phyloP scores from a whole-genome alignment of 2,888 invertebrate species.

The Ramazzottius varieornatus region DNA sequence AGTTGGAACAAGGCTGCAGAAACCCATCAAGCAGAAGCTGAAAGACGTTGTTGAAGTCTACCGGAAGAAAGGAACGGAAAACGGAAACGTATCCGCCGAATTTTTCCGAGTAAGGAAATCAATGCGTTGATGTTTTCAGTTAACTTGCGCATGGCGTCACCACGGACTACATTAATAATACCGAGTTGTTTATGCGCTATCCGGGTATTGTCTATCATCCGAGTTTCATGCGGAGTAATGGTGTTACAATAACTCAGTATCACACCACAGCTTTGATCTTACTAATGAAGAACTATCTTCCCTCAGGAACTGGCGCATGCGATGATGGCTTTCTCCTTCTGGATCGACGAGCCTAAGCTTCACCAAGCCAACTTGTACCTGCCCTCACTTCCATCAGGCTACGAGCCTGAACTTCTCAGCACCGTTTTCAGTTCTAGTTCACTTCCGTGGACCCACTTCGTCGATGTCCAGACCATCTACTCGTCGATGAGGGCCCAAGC shows the following conservation, averaged over 20 bases:
- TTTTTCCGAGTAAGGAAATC: no score
- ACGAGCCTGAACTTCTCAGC: conserved; percentile 36
- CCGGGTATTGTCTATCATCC: no score
- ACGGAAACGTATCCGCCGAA: no score
- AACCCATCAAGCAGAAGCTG: neutral
- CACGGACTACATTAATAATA: no score
- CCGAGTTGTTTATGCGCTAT: no score
- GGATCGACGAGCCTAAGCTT: conserved; percentile 49
- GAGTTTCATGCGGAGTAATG: no score
- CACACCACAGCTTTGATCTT: no score
- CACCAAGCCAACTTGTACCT: conserved; percentile 39
- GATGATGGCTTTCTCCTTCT: conserved; percentile 31
- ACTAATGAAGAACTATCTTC: no score
- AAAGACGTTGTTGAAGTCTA: neutral
- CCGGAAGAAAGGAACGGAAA: neutral
- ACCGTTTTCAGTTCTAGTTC: conserved; percentile 28
- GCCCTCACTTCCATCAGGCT: conserved; percentile 43
- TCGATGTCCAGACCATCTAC: neutral
- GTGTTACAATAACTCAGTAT: no score
- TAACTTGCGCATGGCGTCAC: no score
- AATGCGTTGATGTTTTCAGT: no score
- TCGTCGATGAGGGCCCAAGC: neutral
- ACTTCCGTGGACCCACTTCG: neutral
- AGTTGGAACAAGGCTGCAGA: neutral
- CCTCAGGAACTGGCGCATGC: neutral